phyloP scores from a whole-genome alignment of 2,888 invertebrate genomes.

The Periphyllus acericola region DNA sequence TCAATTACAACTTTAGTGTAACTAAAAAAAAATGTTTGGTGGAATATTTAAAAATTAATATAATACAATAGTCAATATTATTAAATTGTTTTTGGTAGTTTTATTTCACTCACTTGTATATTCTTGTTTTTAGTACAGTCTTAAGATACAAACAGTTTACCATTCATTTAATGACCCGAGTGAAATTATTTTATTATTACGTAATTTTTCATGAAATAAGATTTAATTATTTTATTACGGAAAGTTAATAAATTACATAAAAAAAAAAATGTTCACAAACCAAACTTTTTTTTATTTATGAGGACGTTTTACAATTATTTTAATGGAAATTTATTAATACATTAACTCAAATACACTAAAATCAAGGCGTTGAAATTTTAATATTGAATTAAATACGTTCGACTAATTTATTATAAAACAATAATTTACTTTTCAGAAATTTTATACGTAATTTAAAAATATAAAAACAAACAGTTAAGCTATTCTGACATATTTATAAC shows the following conservation, averaged over 20 bases:
- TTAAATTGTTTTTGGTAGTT: no score
- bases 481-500: conserved; percentile 21
- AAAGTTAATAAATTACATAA: neutral
- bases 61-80: no score
- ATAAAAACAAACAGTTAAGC: conserved; percentile 25
- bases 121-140: no score
- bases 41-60: no score
- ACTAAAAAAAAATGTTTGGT: no score
- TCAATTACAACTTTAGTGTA: neutral
- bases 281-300: neutral
- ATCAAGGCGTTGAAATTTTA: neutral
- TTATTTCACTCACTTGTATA: no score
- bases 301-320: neutral
- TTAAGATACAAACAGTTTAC: no score
- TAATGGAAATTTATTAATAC: conserved; percentile 1
- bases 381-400: neutral
- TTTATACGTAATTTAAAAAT: conserved; percentile 6
- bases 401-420: neutral
- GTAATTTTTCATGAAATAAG: neutral
- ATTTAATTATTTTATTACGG: conserved; percentile 13
- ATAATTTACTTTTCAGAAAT: neutral
- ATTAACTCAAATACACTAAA: neutral
- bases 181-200: neutral
- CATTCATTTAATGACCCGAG: neutral
- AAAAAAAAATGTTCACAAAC: neutral